Evolutionary conservation across 2,797 vertebrate species (phyloP).

Genomic region (Microctenopoma stevenorrisi): DNA sequence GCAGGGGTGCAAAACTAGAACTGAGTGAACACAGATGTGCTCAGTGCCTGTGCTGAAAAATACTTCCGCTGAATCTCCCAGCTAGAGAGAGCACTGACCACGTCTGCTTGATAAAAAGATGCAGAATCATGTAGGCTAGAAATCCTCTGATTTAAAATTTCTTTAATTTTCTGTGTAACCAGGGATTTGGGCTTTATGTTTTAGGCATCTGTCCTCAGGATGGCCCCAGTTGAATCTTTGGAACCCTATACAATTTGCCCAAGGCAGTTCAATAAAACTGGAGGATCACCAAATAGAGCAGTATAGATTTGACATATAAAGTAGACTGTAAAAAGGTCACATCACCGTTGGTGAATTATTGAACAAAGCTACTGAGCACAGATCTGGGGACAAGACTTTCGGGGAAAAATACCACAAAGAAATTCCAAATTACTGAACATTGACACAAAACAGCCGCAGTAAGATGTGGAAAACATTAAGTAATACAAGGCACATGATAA

Average conservation of each 20-base stretch:
- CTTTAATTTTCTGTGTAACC: neutral
- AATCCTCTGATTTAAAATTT: neutral
- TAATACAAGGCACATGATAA: no score
- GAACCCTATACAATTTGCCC: slow-evolving; percentile 2
- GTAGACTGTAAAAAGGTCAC: slow-evolving; percentile 5
- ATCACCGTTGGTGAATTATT: neutral
- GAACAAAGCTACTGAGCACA: neutral
- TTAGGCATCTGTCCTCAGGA: slow-evolving; percentile 16
- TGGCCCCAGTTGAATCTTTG: slow-evolving; percentile 35
- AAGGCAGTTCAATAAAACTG: slow-evolving; percentile 13
- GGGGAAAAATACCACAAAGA: neutral
- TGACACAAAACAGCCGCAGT: neutral
- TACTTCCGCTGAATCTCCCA: slow-evolving; percentile 2
- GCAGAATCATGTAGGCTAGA: neutral
- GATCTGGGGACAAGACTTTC: neutral
- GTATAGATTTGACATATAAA: slow-evolving; percentile 43
- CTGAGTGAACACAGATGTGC: slow-evolving; percentile 1
- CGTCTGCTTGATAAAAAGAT: neutral
- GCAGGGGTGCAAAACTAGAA: neutral
- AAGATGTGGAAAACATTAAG: no score
- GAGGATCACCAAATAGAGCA: slow-evolving; percentile 24
- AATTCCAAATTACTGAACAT: no score
- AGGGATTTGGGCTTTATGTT: neutral
- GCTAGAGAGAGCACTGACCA: neutral
- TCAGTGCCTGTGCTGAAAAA: neutral